Base-by-base conservation (phyloP, 2,113 vertebrate genomes). In the Speoplatyrhinus poulsoni region DNA sequence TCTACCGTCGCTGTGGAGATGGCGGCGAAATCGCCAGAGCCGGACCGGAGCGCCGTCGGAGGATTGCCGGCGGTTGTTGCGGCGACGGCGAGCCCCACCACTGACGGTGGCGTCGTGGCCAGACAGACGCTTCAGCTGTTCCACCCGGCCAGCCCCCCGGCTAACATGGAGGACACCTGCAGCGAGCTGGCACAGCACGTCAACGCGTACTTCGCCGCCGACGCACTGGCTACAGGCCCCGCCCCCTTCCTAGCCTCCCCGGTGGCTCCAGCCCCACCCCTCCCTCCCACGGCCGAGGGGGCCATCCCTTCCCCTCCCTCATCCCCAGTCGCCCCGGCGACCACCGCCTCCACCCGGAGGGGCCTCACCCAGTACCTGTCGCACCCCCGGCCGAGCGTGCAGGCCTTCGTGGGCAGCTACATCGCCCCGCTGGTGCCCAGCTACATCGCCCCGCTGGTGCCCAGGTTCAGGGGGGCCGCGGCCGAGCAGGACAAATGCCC, bases 341-440 rank as follows among this genome's bases (percentile, higher is more conserved):
- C 55, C 46, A 69, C 90, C 1, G 11, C 80, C 77, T 88, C 95
- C 16, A 69, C 90, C 1, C 12, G 94, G 82, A 96, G 96, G 73
- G 94, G 94, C 63, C 94, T 99, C 86, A 93, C 94, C 62, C 94
- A 91, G 71, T 96, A 98, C 65, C 91, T 98, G 67, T 95, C 95
- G 0, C 93, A 95, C 72, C 95, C 95, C 11, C 93, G 92, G 66
- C 96, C 95, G 85, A 97, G 94, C 0, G 93, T 98, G 10, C 97
- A 98, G 62, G 95, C 95, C 13, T 96, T 99, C 76, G 95, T 99
- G 6, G 96, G 96, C 78, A 96, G 90, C 81, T 99, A 97, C 82
- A 94, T 99, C 16, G 89, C 93, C 3, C 95, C 95, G 6, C 88
- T 98, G 69, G n/a, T n/a, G n/a, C n/a, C n/a, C 78, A 96, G 90